These are phyloP conservation scores for Alligator sinensis DNA, from an alignment of 2,113 vertebrate species.

Conservation along the genomic window DNA sequence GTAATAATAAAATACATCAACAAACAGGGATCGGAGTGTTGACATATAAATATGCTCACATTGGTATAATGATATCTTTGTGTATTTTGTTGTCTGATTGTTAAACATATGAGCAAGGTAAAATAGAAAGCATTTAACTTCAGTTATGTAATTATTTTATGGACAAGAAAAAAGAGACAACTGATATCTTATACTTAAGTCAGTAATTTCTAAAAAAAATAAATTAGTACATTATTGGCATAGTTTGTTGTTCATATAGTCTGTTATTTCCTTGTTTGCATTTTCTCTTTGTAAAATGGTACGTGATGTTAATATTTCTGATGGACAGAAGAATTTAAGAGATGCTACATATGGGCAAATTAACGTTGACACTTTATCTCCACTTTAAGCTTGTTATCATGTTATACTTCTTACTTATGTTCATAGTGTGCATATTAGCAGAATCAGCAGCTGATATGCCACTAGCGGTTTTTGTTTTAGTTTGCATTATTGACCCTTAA, in stretches of 20 bases:
- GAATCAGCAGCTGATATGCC: slow-evolving; percentile 87
- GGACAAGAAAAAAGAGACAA: not conserved
- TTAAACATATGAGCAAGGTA: slow-evolving; percentile 17
- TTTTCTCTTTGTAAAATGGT: slow-evolving; percentile 13
- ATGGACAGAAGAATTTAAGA: not conserved
- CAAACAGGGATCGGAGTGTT: slow-evolving; percentile 64
- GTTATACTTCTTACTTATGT: slow-evolving; percentile 85
- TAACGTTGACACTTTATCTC: slow-evolving; percentile 82
- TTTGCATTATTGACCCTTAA: slow-evolving; percentile 79
- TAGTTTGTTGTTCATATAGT: slow-evolving; percentile 17
- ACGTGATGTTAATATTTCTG: slow-evolving; percentile 10
- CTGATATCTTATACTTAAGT: not conserved
- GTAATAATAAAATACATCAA: slow-evolving; percentile 61
- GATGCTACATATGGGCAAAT: slow-evolving; percentile 72
- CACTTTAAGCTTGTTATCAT: slow-evolving; percentile 85
- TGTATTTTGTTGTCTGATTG: not conserved
- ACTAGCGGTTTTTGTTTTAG: slow-evolving; percentile 81
- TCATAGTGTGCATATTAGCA: slow-evolving; percentile 84
- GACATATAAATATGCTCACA: not conserved
- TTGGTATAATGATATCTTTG: not conserved
- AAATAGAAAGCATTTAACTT: not conserved
- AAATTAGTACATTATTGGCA: not conserved
- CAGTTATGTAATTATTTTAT: slow-evolving; percentile 7
- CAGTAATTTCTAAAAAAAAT: too few relatives aligned
- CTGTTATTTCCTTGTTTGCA: slow-evolving; percentile 23